These are phyloP conservation scores for Coreoperca whiteheadi DNA, from an alignment of 2,113 vertebrate species.

Conservation along the genomic window DNA sequence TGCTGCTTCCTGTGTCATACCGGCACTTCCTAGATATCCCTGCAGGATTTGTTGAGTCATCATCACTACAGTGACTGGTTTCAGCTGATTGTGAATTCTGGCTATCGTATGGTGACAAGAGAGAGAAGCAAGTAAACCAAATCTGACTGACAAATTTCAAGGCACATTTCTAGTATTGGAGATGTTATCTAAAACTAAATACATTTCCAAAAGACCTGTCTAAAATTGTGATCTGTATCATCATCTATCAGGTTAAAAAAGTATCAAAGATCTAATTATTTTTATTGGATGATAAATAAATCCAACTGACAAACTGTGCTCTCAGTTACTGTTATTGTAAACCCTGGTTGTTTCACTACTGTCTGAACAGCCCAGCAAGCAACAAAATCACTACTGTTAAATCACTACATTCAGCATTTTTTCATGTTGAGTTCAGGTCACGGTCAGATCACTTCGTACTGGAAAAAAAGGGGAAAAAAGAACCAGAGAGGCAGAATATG, in stretches of 20 bases:
- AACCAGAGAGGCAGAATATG: slow-evolving; percentile 29
- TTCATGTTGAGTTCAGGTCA: slow-evolving; percentile 41
- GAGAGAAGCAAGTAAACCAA: not conserved
- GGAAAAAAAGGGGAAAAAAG: slow-evolving; percentile 14
- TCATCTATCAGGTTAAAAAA: not conserved
- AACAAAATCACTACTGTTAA: slow-evolving; percentile 3
- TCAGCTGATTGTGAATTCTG: slow-evolving; percentile 35
- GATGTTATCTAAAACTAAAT: slow-evolving; percentile 10
- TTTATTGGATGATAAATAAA: not conserved
- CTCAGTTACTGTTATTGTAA: not conserved
- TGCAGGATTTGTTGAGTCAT: slow-evolving; percentile 54
- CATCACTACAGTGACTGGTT: slow-evolving; percentile 24
- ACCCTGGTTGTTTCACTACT: not conserved
- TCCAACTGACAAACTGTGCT: not conserved
- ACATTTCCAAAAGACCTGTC: not conserved
- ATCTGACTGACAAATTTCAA: slow-evolving; percentile 13
- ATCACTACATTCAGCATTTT: slow-evolving; percentile 33
- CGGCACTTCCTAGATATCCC: slow-evolving; percentile 46
- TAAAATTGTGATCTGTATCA: slow-evolving; percentile 3
- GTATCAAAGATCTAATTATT: not conserved
- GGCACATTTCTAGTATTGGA: not conserved
- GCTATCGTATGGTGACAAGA: slow-evolving; percentile 2
- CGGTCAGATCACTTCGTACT: slow-evolving; percentile 21
- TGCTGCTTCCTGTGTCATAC: slow-evolving; percentile 27
- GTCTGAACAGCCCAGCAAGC: not conserved